A percentile compares a stretch with the other conserved stretches of the same genome.
These are phyloP conservation scores for Dasysyrphus tricinctus DNA, from an alignment of 2,888 invertebrate species.

Conservation along the genomic window DNA sequence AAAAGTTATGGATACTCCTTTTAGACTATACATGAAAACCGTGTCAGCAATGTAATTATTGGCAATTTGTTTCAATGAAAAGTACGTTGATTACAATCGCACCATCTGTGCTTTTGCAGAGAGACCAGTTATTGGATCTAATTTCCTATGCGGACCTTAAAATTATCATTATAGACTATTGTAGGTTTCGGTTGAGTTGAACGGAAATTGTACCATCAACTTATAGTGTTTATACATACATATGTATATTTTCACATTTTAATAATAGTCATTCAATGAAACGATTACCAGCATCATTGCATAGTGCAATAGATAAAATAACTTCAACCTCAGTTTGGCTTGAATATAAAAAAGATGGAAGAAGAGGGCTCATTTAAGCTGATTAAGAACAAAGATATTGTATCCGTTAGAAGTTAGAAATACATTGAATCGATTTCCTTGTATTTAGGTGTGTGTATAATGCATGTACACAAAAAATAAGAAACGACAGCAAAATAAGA, in stretches of 20 bases:
- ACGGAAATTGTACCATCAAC: conserved; percentile 59
- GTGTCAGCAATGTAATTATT: conserved; percentile 72
- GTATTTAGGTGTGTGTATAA: too few relatives aligned
- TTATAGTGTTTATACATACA: conserved; percentile 28
- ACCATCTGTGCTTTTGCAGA: conserved; percentile 37
- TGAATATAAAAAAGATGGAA: not conserved
- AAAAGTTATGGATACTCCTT: conserved; percentile 7
- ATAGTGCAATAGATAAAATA: conserved; percentile 35
- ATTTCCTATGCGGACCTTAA: conserved; percentile 58
- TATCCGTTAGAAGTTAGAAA: conserved; percentile 28
- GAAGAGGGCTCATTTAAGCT: not conserved
- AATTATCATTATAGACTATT: conserved; percentile 41
- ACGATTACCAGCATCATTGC: not conserved
- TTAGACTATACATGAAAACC: conserved; percentile 27
- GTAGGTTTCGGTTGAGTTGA: conserved; percentile 46
- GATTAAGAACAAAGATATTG: conserved; percentile 8
- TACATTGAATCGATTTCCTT: not conserved
- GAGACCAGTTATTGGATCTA: conserved; percentile 52
- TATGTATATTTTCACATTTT: not conserved
- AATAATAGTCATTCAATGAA: conserved; percentile 31
- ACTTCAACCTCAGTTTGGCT: not conserved
- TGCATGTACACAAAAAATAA: not conserved
- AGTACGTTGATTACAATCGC: conserved; percentile 61
- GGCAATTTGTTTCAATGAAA: conserved; percentile 72
- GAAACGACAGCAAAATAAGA: not conserved